Conservation (phyloP, 2,797 vertebrate species). For the Parauchenoglanis ngamensis region DNA sequence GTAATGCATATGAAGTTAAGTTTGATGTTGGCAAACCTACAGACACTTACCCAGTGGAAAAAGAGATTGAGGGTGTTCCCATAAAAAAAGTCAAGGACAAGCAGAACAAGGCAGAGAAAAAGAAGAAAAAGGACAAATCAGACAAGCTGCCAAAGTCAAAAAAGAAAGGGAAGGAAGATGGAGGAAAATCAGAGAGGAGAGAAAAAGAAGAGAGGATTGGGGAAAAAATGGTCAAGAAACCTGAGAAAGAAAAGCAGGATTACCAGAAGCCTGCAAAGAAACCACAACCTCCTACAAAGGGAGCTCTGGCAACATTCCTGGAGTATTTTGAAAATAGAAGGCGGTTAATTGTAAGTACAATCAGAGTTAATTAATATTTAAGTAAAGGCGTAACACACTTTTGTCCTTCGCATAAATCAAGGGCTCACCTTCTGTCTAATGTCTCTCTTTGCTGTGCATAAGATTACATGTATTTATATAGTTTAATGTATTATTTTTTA, state of each 20-base stretch:
- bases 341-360: slow-evolving; percentile 88
- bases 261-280: slow-evolving; percentile 80
- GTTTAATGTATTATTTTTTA: not conserved
- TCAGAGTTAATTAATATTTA: not conserved
- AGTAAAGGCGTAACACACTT: not conserved
- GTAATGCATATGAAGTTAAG: slow-evolving; percentile 87
- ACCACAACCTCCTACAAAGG: slow-evolving; percentile 71
- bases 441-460: not conserved
- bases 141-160: slow-evolving; percentile 79
- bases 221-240: slow-evolving; percentile 76
- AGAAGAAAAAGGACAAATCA: slow-evolving; percentile 83
- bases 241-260: slow-evolving; percentile 82
- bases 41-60: slow-evolving; percentile 72
- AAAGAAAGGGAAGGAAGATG: slow-evolving; percentile 77
- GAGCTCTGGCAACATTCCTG: slow-evolving; percentile 81
- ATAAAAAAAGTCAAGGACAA: slow-evolving; percentile 81
- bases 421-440: not conserved
- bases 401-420: not conserved
- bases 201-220: slow-evolving; percentile 83
- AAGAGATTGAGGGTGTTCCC: slow-evolving; percentile 68
- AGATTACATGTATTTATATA: not conserved
- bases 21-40: slow-evolving; percentile 75
- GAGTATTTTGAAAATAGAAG: slow-evolving; percentile 92
- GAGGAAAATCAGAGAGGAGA: slow-evolving; percentile 54
- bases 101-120: slow-evolving; percentile 81